Conservation (phyloP, 1,140 invertebrate genomes). For the Apis dorsata region DNA sequence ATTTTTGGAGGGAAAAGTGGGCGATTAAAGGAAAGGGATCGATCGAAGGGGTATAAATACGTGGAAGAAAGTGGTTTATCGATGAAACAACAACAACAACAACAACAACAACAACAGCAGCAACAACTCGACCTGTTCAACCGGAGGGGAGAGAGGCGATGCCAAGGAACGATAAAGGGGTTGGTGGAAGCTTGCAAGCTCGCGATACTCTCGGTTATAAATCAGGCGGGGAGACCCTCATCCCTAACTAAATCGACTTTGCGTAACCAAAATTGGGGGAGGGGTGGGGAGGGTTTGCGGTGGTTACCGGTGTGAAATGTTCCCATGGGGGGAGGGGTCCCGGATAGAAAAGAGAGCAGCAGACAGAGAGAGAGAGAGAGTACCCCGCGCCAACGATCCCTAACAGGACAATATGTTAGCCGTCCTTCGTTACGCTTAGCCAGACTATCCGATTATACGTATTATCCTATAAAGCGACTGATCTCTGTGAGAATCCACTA, state of each 20-base stretch:
- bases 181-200: conserved; percentile 21
- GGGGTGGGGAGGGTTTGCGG: conserved; percentile 69
- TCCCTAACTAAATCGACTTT: conserved; percentile 80
- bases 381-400: conserved; percentile 40
- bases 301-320: conserved; percentile 81
- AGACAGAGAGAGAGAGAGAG: not conserved
- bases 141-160: conserved; percentile 41
- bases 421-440: conserved; percentile 72
- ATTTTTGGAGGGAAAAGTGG: no score
- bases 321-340: conserved; percentile 77
- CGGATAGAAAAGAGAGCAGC: conserved; percentile 41
- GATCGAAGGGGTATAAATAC: not conserved
- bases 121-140: conserved; percentile 14
- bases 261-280: conserved; percentile 72
- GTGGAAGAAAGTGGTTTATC: conserved; percentile 4
- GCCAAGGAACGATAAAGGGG: conserved; percentile 46
- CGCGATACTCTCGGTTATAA: conserved; percentile 69
- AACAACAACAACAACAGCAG: not conserved
- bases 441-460: conserved; percentile 66
- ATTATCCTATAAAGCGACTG: conserved; percentile 60
- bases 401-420: conserved; percentile 73
- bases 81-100: not conserved
- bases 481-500: conserved; percentile 51
- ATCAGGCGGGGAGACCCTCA: conserved; percentile 74
- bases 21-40: conserved; percentile 11